Evolutionary conservation across 2,113 vertebrate species (phyloP).

Genomic region (Terrapene triunguis): DNA sequence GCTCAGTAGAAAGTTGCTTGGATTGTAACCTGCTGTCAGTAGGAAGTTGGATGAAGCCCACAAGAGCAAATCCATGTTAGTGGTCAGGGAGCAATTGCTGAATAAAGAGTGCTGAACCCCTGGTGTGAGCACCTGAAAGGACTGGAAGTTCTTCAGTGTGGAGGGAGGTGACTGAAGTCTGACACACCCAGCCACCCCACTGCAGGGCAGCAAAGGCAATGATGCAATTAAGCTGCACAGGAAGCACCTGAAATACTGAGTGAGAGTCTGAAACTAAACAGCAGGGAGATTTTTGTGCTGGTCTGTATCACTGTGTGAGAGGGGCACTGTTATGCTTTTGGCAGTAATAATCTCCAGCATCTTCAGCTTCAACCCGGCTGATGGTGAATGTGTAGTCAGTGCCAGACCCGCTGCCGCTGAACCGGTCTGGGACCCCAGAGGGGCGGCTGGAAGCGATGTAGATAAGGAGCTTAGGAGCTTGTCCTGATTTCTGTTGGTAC

Average conservation of each 20-base stretch:
- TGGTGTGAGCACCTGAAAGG: neutral
- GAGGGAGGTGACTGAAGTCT: neutral
- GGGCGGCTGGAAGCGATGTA: rapidly evolving
- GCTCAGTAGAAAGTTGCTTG: too few relatives aligned
- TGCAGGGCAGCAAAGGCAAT: neutral
- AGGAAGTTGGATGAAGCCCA: too few relatives aligned
- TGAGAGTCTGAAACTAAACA: neutral
- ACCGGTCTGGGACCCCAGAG: neutral
- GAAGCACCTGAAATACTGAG: neutral
- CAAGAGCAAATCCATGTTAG: neutral
- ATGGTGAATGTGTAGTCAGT: neutral
- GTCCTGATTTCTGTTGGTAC: neutral
- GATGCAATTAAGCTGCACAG: neutral
- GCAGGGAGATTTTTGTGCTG: neutral
- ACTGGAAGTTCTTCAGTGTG: neutral
- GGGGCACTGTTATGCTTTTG: neutral
- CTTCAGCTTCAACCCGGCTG: neutral
- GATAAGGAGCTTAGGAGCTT: neutral
- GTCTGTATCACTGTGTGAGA: neutral
- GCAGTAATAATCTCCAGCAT: neutral
- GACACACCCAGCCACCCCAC: neutral
- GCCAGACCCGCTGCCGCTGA: neutral
- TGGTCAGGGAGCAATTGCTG: neutral
- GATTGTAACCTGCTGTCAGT: too few relatives aligned
- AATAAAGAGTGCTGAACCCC: neutral